Base-by-base conservation (phyloP, 2,888 invertebrate species). In the Pyrrhosoma nymphula region DNA sequence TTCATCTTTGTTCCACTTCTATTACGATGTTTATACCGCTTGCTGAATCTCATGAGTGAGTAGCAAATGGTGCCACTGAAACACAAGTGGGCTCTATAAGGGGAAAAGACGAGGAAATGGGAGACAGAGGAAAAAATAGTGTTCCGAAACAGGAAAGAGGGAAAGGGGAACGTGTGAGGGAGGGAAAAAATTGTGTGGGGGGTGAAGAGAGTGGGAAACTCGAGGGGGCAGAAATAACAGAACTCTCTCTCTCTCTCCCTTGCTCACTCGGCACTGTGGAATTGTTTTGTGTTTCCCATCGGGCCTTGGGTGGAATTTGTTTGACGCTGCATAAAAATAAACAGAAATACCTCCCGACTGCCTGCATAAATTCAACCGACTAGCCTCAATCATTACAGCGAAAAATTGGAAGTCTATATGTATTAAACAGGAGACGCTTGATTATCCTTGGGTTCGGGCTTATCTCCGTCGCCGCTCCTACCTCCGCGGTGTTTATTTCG, bases 321-420 rank as follows among this genome's bases (percentile, higher is more conserved):
- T 93, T 93, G 93, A 93, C n/a, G 93, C 93, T 93, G 93, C 93
- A 93, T 93, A 93, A 93, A 93, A 93, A 93, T 93, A 93, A 93
- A 93, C 93, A 93, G 56, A 39, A 30, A 60, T 55, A 69, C 55
- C 47, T 47, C 93, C 20, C 69, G 47, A 69, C 93, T 93, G 47
- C 69, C 47, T 69, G n/a, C 47, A 69, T 69, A 93, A 69, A 93
- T 93, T 93, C 69, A 47, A n/a, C 47, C 93, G 93, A 93, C 47
- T 47, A 69, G 93, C n/a, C 47, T 75, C 93, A 69, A 93, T 93
- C 93, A 93, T 75, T 75, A 47, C 93, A 47, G n/a, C 93, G 93
- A 93, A 93, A 93, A 93, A 93, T 93, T 93, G 69, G 69, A 69
- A 93, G 93, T n/a, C 93, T 69, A 69, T 93, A 63, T 93, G 93